Conservation (phyloP, 2,797 vertebrate genomes). For the Champsocephalus gunnari region DNA sequence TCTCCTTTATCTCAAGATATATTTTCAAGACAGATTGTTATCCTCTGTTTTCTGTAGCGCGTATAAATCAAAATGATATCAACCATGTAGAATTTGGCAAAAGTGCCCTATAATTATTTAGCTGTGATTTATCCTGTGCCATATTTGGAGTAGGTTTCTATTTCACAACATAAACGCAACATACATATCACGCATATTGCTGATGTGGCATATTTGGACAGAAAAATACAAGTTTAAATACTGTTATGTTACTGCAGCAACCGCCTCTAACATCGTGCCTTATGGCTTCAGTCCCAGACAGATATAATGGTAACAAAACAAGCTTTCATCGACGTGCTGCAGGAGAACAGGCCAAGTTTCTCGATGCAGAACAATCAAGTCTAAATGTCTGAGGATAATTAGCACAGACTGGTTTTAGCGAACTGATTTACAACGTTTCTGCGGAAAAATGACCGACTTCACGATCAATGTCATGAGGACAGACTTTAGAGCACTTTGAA, state of each 20-base stretch:
- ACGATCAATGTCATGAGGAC: background rate
- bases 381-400: conserved; percentile 1
- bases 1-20: too few species aligned
- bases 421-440: background rate
- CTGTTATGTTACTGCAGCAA: conserved; percentile 13
- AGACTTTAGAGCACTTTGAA: background rate
- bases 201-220: background rate
- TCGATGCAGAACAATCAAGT: background rate
- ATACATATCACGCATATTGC: background rate
- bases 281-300: background rate
- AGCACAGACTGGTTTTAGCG: background rate
- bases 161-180: background rate
- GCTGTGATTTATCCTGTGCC: conserved; percentile 1
- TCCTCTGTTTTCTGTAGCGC: background rate
- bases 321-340: background rate
- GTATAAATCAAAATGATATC: background rate
- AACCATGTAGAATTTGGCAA: background rate
- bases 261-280: background rate
- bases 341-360: background rate
- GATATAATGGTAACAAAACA: background rate
- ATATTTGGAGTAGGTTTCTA: conserved; percentile 1
- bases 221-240: conserved; percentile 23
- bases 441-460: background rate
- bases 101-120: background rate
- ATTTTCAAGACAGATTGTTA: too few species aligned